Base-by-base conservation (phyloP, 2,113 vertebrate genomes). In the Colinus virginianus region DNA sequence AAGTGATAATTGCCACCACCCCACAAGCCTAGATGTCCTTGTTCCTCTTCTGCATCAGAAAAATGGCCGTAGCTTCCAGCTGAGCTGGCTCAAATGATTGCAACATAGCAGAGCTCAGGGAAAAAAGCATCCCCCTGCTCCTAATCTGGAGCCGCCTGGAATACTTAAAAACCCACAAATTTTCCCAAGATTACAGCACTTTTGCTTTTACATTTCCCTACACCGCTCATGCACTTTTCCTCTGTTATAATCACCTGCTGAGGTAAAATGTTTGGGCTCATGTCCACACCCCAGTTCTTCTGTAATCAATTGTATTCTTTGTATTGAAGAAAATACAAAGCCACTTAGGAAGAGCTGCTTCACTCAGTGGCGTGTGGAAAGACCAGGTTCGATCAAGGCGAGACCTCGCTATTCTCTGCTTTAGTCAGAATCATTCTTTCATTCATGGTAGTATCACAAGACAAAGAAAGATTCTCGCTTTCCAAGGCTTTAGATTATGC, bases 171-270 rank as follows among this genome's bases (percentile, higher is more conserved):
- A 22, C 14, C 7, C 36, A 30, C 36, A 30, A 8, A 23, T 86
- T 69, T 69, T 48, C 51, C 79, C 45, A 13, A 34, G 11, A 23
- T 19, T 22, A 34, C 61, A 81, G 19, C 15, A 86, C 34, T 63
- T 40, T 46, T 4, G 3, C 11, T 68, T 46, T 18, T 18, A 6
- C 5, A 17, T 51, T 61, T 48, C 32, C 16, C 28, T 21, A 8
- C 13, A 7, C 8, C 9, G 4, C 0, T 5, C 1, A 2, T 0
- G 0, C 17, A 7, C 25, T 67, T 63, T 43, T 49, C 21, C 28
- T 56, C 42, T n/a, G 8, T 16, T 6, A 11, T 58, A 11, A 30
- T 69, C 14, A 7, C 13, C 14, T 55, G 38, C 42, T 25, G 4
- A 45, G 18, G 28, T 21, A 42, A 28, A 51, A 51, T 2, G 2